Base-by-base conservation (phyloP, 2,113 vertebrate genomes). In the Stictonetta naevosa region DNA sequence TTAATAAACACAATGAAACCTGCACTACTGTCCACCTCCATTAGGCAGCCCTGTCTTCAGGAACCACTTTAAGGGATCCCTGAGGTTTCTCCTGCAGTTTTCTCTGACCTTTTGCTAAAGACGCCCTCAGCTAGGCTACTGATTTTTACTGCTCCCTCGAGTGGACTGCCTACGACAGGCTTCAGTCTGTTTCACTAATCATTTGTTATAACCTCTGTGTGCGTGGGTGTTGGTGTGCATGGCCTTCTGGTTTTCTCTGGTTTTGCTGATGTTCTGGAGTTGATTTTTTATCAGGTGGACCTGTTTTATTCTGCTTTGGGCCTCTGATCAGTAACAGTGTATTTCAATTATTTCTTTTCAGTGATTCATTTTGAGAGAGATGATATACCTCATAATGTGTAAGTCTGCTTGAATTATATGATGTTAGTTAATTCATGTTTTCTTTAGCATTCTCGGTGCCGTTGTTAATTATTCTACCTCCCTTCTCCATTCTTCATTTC, bases 1-100 rank as follows among this genome's bases (percentile, higher is more conserved):
- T 96, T 97, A 92, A 94, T 94, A 96, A 97, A 95, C 80, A 77
- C 63, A 59, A 33, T 25, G 67, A 80, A 93, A 88, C 31, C 86
- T 83, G 62, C 46, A 13, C 50, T 38, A 20, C 18, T 74, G 23
- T 44, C 34, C 29, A 44, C 50, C 63, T 94, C 87, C 59, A 8
- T 74, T 53, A 89, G 77, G 52, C 31, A 72, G 56, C 11, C 13
- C 25, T 64, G 38, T 72, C 63, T 68, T 36, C 72, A 53, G 62
- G 40, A 90, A 50, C 33, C 73, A 44, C 53, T 92, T 89, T 42
- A 68, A 74, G 48, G 58, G 50, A 71, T 94, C 69, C 58, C 85
- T 12, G 5, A 62, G 56, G 72, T 86, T 91, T 81, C 58, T 81
- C 19, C 71, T 72, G 67, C 28, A 86, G 86, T 92, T 95, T 88